Base-by-base conservation (phyloP, 2,113 vertebrate species). In the Paralichthys olivaceus region DNA sequence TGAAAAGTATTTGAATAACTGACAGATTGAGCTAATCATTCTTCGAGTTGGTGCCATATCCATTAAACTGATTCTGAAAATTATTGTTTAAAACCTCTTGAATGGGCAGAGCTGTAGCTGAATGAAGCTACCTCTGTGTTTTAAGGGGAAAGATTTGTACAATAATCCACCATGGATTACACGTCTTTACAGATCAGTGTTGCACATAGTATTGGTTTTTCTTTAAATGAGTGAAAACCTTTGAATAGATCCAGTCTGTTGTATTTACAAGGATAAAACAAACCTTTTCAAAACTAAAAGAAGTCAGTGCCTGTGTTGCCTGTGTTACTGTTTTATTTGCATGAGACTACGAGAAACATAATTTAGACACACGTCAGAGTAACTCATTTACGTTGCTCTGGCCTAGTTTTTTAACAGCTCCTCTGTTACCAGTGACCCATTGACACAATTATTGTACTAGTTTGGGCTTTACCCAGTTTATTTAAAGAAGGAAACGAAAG, bases 31-130 rank as follows among this genome's bases (percentile, higher is more conserved):
- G 40, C 45, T 19, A 20, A 49, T 53, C 49, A n/a, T 53, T n/a
- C 2, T 53, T n/a, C 22, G 20, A 8, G 4, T 4, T 71, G 34
- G 64, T 55, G 13, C 34, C 23, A 40, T 63, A 26, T 43, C 45
- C 5, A 29, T 65, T 55, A 47, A 65, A 67, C 63, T 40, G 65
- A 47, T 67, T 37, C 37, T 69, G 61, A 78, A 62, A 4, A 49
- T 5, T 34, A 57, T 45, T 14, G 14, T 58, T 22, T 1, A 59
- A 79, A 72, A 13, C 32, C 11, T 29, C 51, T 70, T 63, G 25
- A 59, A 37, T 17, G 60, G 20, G 53, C 53, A 14, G 11, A 25
- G 17, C 22, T 55, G 19, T 19, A 61, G 60, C 40, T 40, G 17
- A 59, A 37, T 28, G 12, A 32, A 37, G 62, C 43, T 13, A 6